Base-by-base conservation (phyloP, 1,140 invertebrate species). In the Papilio polyxenes region DNA sequence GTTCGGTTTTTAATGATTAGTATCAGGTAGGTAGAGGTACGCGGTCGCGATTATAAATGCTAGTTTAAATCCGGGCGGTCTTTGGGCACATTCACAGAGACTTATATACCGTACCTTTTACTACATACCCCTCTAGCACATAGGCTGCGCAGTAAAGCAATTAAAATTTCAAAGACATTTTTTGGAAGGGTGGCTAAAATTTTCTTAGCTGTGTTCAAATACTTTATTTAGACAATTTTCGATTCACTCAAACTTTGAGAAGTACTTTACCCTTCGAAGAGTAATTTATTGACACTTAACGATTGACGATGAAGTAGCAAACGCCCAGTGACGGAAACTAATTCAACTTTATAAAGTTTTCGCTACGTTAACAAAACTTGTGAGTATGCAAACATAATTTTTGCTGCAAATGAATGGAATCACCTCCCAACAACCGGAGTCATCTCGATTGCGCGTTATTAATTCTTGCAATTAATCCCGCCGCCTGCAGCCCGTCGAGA, bases 401-500 rank as follows among this genome's bases (percentile, higher is more conserved):
- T 65, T 85, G 82, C 81, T 40, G 82, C 77, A 83, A 82, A 85
- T 84, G 81, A 86, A 87, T 85, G 86, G 84, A 83, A 83, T 80
- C 80, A 81, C 23, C 31, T 80, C 44, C 78, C 44, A 37, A 17
- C 77, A 59, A 44, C 40, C 69, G 51, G 59, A 81, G 82, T 80
- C 81, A 82, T 87, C 84, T 84, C 83, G 87, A 92, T 90, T 90
- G 87, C 81, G 85, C 86, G 87, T 90, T 91, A 92, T 92, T 90
- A 92, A 93, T 92, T 92, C 85, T 83, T 82, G 87, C 90, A 89
- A 93, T 93, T 92, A 93, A 89, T 91, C 88, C 86, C 86, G 81
- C 87, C 84, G 84, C 65, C 31, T 11, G 62, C 62, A 5, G 10
- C 84, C 65, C 84, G 82, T 83, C 83, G 81, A 86, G 87, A 90